Evolutionary conservation across 1,140 invertebrate species (phyloP).

Genomic region (Hycleus cichorii): DNA sequence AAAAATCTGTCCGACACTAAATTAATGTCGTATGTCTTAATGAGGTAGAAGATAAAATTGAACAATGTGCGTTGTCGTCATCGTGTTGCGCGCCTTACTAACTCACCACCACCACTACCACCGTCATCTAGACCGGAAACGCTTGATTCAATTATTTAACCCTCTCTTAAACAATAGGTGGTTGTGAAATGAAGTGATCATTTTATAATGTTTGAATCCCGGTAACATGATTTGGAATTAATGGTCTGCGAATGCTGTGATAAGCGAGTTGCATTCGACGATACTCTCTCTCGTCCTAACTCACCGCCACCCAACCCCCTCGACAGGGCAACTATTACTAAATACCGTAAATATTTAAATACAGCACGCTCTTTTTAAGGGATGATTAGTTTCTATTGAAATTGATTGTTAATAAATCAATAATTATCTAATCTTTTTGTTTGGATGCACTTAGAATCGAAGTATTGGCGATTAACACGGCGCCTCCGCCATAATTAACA

Average conservation of each 20-base stretch:
- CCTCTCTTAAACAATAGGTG: conserved; percentile 44
- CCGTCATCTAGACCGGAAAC: conserved; percentile 26
- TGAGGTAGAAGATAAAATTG: conserved; percentile 5
- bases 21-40: conserved; percentile 22
- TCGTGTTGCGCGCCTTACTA: conserved; percentile 5
- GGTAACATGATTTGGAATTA: conserved; percentile 43
- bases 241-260: conserved; percentile 41
- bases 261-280: conserved; percentile 37
- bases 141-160: conserved; percentile 43
- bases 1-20: conserved; percentile 15
- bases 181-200: conserved; percentile 43
- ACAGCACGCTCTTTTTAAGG: conserved; percentile 8
- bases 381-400: background rate
- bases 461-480: too few species aligned
- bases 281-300: conserved; percentile 17
- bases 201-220: conserved; percentile 43
- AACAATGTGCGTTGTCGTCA: background rate
- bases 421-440: conserved; percentile 37
- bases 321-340: background rate
- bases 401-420: conserved; percentile 30
- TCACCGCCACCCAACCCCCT: background rate
- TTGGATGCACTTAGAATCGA: too few species aligned
- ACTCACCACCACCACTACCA: background rate
- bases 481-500: too few species aligned
- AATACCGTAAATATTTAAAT: conserved; percentile 36